Evolutionary conservation across 2,797 vertebrate species (phyloP), one percentile per base, ranked within the genome.

Genomic region (Catamblyrhynchus diadema): DNA sequence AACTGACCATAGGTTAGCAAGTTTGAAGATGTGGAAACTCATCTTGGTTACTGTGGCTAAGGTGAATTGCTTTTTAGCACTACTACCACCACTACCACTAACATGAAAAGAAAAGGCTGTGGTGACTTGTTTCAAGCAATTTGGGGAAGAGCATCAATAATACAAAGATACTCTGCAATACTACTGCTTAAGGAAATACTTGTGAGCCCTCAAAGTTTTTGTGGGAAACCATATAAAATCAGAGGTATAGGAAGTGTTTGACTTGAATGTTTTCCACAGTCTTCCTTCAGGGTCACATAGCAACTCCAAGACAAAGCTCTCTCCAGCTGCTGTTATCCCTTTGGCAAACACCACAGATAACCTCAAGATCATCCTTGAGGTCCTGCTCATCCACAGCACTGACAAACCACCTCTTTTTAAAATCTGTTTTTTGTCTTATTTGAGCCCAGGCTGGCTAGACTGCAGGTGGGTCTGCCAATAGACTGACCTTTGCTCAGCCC

Each of bases 391-490:
- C 28, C 1, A 1, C n/a, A 74, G 19, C 13, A 75, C 8, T 1
- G 8, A 51, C 12, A 89, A 79, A 65, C 1, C 6, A 14, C 2
- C 3, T 19, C 7, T 28, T 61, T 84, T 72, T 37, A 1, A 47
- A 80, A 61, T 5, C 4, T 17, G 1, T 0, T 32, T 74, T 89
- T 77, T 2, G 1, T 48, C n/a, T 74, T 81, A 12, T 57, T 59
- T 62, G 56, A 73, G 64, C 73, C 25, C 11, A 27, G 37, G 6
- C 32, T 87, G 86, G 13, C 37, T 30, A 35, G 57, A n/a, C 23
- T 67, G 66, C 22, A n/a, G 60, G 22, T 1, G 0, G 23, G 28
- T 44, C 23, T 72, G 39, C 42, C 12, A 8, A 0, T 0, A 53
- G 47, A 16, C 62, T 75, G 66, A 50, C 11, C 21, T 53, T 30